Evolutionary conservation across 2,888 invertebrate genomes (phyloP).

Genomic region (Pristionchus entomophagus): DNA sequence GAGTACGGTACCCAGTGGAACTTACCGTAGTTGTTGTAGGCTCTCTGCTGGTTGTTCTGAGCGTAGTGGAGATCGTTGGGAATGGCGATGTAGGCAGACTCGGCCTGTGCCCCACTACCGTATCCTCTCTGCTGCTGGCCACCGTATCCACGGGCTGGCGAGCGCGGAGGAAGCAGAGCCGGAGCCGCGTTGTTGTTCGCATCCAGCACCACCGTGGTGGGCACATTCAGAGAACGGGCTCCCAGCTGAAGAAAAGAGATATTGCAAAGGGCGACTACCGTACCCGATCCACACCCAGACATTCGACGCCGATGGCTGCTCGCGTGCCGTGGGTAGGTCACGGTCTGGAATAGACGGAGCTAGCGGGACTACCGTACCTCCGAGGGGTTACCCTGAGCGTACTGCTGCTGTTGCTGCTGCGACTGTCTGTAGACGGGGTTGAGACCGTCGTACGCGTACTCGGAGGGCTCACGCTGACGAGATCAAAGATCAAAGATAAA

Average conservation of each 20-base stretch:
- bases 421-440: constrained; percentile 8
- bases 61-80: constrained; percentile 3
- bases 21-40: too few relatives aligned
- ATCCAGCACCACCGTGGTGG: background rate
- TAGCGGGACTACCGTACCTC: constrained; percentile 30
- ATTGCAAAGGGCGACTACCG: background rate
- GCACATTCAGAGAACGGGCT: background rate
- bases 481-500: background rate
- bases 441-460: constrained; percentile 27
- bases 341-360: too few relatives aligned
- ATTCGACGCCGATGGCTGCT: too few relatives aligned
- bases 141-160: background rate
- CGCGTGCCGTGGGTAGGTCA: too few relatives aligned
- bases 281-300: constrained; percentile 20
- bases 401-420: too few relatives aligned
- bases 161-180: background rate
- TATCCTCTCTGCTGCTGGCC: constrained; percentile 1
- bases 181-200: background rate
- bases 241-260: background rate
- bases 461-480: constrained; percentile 33
- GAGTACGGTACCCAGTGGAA: background rate
- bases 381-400: background rate
- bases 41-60: constrained; percentile 25
- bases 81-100: constrained; percentile 10
- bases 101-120: background rate